Evolutionary conservation across 2,888 invertebrate species (phyloP).

Genomic region (Acrobeloides nanus): DNA sequence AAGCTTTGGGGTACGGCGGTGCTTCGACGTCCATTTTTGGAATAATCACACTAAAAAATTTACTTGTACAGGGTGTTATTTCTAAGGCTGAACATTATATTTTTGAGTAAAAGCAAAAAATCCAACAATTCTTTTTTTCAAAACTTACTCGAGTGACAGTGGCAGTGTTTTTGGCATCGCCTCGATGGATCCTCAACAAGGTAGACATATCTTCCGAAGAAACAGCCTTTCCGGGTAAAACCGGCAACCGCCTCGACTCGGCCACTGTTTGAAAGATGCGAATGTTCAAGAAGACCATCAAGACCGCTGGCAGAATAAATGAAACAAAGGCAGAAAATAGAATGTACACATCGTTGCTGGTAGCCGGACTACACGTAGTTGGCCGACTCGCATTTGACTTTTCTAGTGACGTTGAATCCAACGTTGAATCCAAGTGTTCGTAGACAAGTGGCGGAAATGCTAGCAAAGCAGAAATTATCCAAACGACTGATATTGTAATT

Average conservation of each 20-base stretch:
- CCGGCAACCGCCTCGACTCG: conserved; percentile 22
- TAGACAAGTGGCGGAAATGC: conserved; percentile 83
- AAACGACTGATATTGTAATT: conserved; percentile 61
- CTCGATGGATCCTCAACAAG: conserved; percentile 40
- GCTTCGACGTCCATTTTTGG: too few species aligned
- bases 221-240: background rate
- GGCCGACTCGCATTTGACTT: background rate
- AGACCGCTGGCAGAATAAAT: conserved; percentile 46
- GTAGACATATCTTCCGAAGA: conserved; percentile 13
- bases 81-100: too few species aligned
- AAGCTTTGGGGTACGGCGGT: too few species aligned
- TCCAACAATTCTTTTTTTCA: too few species aligned
- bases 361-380: conserved; percentile 36
- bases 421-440: conserved; percentile 14
- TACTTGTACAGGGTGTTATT: too few species aligned
- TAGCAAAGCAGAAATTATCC: conserved; percentile 87
- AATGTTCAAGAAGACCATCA: conserved; percentile 40
- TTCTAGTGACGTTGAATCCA: conserved; percentile 2
- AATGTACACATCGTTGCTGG: conserved; percentile 39
- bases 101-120: too few species aligned
- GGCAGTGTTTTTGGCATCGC: conserved; percentile 16
- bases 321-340: conserved; percentile 50
- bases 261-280: conserved; percentile 45
- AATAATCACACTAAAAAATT: too few species aligned
- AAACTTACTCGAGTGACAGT: conserved; percentile 10